These are phyloP conservation scores for Diprion similis DNA, from an alignment of 1,140 invertebrate species.

Conservation along the genomic window DNA sequence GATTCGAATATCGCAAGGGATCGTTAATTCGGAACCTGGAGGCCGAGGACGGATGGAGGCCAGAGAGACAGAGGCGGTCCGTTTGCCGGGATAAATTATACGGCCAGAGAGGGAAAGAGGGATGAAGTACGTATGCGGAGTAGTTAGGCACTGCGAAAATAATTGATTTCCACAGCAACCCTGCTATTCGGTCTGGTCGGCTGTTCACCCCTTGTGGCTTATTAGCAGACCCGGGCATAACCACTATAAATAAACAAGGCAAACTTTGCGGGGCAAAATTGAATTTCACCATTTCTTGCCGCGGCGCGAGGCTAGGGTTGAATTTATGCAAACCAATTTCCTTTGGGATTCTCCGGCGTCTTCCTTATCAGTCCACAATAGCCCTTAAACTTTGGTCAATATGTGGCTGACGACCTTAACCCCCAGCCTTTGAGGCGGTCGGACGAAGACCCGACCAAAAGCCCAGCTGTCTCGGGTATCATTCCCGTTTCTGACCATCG, in stretches of 20 bases:
- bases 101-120: no score
- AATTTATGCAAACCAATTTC: conserved; percentile 6
- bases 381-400: conserved; percentile 4
- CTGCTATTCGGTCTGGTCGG: not conserved
- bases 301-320: not conserved
- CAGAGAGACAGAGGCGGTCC: no score
- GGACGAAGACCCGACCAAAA: not conserved
- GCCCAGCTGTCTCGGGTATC: not conserved
- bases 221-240: not conserved
- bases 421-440: not conserved
- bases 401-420: not conserved
- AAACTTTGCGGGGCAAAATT: not conserved
- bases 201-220: not conserved
- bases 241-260: not conserved
- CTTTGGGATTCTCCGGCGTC: not conserved
- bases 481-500: not conserved
- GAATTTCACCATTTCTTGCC: not conserved
- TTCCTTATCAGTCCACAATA: conserved; percentile 2
- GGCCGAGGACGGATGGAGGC: no score
- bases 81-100: no score
- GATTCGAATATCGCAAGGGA: not conserved
- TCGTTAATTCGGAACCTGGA: no score
- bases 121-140: no score
- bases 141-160: not conserved
- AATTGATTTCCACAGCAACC: not conserved